Evolutionary conservation across 1,140 invertebrate genomes (phyloP).

Genomic region (Cotesia typhae): DNA sequence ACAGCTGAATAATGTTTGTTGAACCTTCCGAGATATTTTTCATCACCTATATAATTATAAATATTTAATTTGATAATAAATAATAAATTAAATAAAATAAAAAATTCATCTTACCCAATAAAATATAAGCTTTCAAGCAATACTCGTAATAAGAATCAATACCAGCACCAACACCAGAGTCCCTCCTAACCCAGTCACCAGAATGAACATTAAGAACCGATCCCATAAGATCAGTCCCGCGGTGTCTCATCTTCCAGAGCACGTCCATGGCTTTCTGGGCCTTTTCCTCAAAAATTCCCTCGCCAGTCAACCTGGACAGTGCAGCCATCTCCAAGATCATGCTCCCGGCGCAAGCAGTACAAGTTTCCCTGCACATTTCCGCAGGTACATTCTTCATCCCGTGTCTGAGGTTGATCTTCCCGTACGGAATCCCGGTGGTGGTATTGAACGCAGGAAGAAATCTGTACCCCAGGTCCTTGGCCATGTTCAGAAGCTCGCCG

Average conservation of each 20-base stretch:
- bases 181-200: conserved; percentile 95
- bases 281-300: conserved; percentile 93
- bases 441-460: conserved; percentile 97
- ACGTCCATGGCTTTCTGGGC: conserved; percentile 97
- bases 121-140: conserved; percentile 90
- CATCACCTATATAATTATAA: conserved; percentile 71
- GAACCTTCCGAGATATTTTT: conserved; percentile 90
- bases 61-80: not conserved
- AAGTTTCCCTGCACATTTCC: conserved; percentile 86
- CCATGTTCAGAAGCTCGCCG: conserved; percentile 88
- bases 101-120: conserved; percentile 65
- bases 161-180: conserved; percentile 97
- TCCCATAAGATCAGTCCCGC: conserved; percentile 91
- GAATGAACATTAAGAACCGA: conserved; percentile 96
- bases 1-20: conserved; percentile 97
- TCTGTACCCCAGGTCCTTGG: conserved; percentile 90
- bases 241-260: conserved; percentile 92
- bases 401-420: conserved; percentile 88
- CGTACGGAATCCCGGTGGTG: conserved; percentile 95
- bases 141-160: conserved; percentile 99
- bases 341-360: conserved; percentile 97
- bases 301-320: conserved; percentile 89
- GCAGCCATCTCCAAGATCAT: conserved; percentile 98
- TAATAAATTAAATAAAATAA: conserved; percentile 27
- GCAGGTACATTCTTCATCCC: conserved; percentile 83